phyloP scores from a whole-genome alignment of 1,140 invertebrate genomes.

The Cotesia glomerata region DNA sequence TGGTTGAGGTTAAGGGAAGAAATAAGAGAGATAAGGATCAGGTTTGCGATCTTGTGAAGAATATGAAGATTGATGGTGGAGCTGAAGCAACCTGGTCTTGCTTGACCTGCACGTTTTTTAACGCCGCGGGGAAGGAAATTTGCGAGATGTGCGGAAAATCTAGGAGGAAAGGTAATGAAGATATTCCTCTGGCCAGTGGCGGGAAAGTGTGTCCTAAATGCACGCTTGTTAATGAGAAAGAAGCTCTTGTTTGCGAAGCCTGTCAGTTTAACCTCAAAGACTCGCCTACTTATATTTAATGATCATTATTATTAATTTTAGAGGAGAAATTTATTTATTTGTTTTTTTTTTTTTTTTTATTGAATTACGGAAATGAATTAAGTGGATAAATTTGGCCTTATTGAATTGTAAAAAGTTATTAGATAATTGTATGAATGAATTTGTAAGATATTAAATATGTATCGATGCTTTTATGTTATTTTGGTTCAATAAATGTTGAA shows the following conservation, averaged over 20 bases:
- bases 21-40: background rate
- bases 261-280: slow-evolving; percentile 74
- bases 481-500: too few relatives aligned
- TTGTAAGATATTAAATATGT: too few relatives aligned
- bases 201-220: slow-evolving; percentile 78
- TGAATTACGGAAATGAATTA: too few relatives aligned
- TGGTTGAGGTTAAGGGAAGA: too few relatives aligned
- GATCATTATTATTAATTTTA: background rate
- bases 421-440: too few relatives aligned
- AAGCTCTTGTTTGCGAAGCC: slow-evolving; percentile 70
- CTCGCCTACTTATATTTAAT: slow-evolving; percentile 77
- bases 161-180: slow-evolving; percentile 66
- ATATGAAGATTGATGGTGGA: slow-evolving; percentile 15
- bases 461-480: too few relatives aligned
- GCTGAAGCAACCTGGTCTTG: slow-evolving; percentile 68
- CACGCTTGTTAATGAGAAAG: slow-evolving; percentile 80
- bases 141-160: slow-evolving; percentile 83
- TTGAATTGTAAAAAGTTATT: too few relatives aligned
- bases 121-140: slow-evolving; percentile 64
- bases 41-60: background rate
- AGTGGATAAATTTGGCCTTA: too few relatives aligned
- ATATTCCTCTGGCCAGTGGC: slow-evolving; percentile 73
- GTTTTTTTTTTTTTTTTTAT: background rate
- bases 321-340: background rate
- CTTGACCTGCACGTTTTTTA: slow-evolving; percentile 75